Evolutionary conservation across 2,797 vertebrate genomes (phyloP), one percentile per base, ranked within the genome.

Genomic region (Champsocephalus esox): DNA sequence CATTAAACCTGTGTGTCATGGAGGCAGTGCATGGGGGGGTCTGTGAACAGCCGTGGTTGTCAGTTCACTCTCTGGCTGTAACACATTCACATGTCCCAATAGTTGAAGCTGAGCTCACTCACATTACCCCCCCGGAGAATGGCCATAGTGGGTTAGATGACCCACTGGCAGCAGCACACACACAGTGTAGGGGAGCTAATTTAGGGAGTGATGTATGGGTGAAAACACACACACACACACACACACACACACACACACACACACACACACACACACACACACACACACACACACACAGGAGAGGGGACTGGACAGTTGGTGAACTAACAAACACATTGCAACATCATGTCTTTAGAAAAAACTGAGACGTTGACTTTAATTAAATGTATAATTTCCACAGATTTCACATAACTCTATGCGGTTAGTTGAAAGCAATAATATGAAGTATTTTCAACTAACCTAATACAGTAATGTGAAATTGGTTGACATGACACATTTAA

Each of bases 141-240:
- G 60, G 82, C 86, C 77, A 77, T 75, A 63, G 44, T 58, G 66
- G 83, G 79, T 83, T 66, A 83, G 70, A 83, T 74, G 76, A 79
- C 80, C 70, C 61, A 10, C 67, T 75, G 74, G 66, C 52, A 60
- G 68, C 56, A 49, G 46, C 61, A 60, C 75, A 61, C 72, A 67
- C 74, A 45, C 59, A 66, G 67, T 66, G 67, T 61, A 74, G 76
- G 61, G 48, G 67, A 79, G 82, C 84, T 91, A 87, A 90, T 89
- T 87, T 81, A 41, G 77, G 89, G 84, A 73, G 70, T 86, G 75
- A 89, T 75, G 83, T 76, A 60, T 80, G 51, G 46, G 14, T 74
- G 63, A 62, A 88, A 74, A 75, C 24, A 24, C 24, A 2, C 24
- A 24, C 24, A 2, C 24, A 24, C 24, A 2, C 24, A 24, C 24